Base-by-base conservation (phyloP, 1,140 invertebrate genomes). In the Helicoverpa armigera region DNA sequence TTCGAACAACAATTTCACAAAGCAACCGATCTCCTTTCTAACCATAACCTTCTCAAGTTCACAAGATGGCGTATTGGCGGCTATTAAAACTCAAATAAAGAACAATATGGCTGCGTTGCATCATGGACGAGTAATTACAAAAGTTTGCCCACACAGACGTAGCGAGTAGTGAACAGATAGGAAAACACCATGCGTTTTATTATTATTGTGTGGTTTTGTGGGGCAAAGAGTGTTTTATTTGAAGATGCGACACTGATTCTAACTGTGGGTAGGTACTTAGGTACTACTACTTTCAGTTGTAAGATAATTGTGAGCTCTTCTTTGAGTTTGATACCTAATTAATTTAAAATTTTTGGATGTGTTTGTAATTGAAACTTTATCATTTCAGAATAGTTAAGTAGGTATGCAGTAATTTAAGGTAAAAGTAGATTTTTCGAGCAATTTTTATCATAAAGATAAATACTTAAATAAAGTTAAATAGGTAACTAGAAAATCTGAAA, bases 131-230 rank as follows among this genome's bases (percentile, higher is more conserved):
- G 73, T 60, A 76, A 76, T 65, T 76, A 69, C 65, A 51, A 76
- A 76, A 76, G 74, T 48, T 65, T 50, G 48, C 29, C 60, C 58
- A 58, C 74, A 76, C 74, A 76, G 50, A 51, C 74, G 35, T 23
- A 65, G 58, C 65, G 74, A 76, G 35, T 23, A 65, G 58, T 76
- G 74, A 76, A 53, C 58, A 63, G 74, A 63, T 76, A 16, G 54
- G 53, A 75, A 61, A 76, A 76, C 60, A 53, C 74, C 48, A 76
- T 76, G 50, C 43, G 58, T 51, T 65, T 65, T 76, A 65, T 76
- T 76, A 76, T 75, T 58, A 48, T 51, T 76, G 72, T 75, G 72
- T 60, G 18, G 18, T 75, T 73, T 48, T 7, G 18, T 48, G 5
- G n/a, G 72, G 1, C 72, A 75, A 31, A 60, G 56, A 75, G 29